Evolutionary conservation across 2,888 invertebrate genomes (phyloP).

Genomic region (Hirtodrosophila duncani): DNA sequence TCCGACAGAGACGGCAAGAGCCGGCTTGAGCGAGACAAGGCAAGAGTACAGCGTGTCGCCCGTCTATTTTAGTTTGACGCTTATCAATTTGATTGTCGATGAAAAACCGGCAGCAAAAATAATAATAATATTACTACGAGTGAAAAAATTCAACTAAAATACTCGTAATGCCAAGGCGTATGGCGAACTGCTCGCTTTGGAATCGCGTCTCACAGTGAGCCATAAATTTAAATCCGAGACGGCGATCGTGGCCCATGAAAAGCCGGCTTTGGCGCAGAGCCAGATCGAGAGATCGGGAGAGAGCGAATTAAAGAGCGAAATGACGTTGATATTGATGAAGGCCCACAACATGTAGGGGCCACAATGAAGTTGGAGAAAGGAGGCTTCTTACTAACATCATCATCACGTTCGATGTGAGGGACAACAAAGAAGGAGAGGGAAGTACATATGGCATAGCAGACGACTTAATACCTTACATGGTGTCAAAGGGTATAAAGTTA

Average conservation of each 20-base stretch:
- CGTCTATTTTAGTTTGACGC: constrained; percentile 49
- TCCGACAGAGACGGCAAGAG: constrained; percentile 26
- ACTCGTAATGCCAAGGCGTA: constrained; percentile 12
- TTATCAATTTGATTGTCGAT: constrained; percentile 64
- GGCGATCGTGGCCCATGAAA: constrained; percentile 27
- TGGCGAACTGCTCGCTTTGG: constrained; percentile 35
- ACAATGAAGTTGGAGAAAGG: too few relatives aligned
- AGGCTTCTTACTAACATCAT: too few relatives aligned
- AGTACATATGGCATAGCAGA: too few relatives aligned
- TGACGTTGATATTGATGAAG: constrained; percentile 1
- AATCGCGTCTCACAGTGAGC: constrained; percentile 54
- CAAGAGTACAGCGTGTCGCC: constrained; percentile 25
- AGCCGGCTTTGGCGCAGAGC: too few relatives aligned
- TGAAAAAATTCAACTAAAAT: neutral
- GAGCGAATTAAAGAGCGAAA: neutral
- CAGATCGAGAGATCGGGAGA: neutral
- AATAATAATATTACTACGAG: constrained; percentile 33
- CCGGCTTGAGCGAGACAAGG: constrained; percentile 2
- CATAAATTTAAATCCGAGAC: constrained; percentile 37
- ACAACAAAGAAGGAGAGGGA: too few relatives aligned
- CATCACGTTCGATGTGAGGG: too few relatives aligned
- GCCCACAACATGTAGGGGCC: too few relatives aligned
- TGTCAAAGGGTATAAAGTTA: too few relatives aligned
- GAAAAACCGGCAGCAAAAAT: constrained; percentile 39
- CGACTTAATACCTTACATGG: too few relatives aligned